Percentiles rank a stretch among this genome's conserved stretches.
These are phyloP conservation scores for Agrilus biguttatus DNA, from an alignment of 2,888 invertebrate species.

Conservation along the genomic window DNA sequence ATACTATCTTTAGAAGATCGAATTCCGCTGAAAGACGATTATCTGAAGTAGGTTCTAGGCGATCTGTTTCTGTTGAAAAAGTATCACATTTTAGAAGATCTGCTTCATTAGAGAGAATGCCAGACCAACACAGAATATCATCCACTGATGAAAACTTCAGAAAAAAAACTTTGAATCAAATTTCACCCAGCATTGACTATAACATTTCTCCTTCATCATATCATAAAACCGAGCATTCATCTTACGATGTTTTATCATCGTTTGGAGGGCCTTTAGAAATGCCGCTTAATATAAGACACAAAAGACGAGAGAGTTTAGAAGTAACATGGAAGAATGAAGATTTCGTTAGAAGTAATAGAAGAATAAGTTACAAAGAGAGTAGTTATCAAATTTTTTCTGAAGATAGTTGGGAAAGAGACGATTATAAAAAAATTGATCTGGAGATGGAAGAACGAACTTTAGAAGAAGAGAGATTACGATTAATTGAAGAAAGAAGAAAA, in stretches of 20 bases:
- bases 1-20: no score
- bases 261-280: slow-evolving; percentile 15
- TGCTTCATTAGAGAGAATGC: no score
- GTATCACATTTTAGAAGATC: no score
- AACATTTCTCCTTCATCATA: no score
- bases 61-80: no score
- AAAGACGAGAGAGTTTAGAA: slow-evolving; percentile 2
- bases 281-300: slow-evolving; percentile 12
- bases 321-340: slow-evolving; percentile 4
- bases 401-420: slow-evolving; percentile 14
- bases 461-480: slow-evolving; percentile 9
- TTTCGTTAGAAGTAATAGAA: background rate
- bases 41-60: no score
- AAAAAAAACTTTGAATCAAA: no score
- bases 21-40: no score
- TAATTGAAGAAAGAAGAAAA: slow-evolving; percentile 14
- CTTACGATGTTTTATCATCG: background rate
- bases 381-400: slow-evolving; percentile 6
- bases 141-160: no score
- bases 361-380: slow-evolving; percentile 1
- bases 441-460: slow-evolving; percentile 10
- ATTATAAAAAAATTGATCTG: slow-evolving; percentile 9
- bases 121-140: no score
- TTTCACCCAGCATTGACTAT: no score
- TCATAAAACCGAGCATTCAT: no score